Evolutionary conservation across 2,113 vertebrate genomes (phyloP).

Genomic region (Apaloderma vittatum): DNA sequence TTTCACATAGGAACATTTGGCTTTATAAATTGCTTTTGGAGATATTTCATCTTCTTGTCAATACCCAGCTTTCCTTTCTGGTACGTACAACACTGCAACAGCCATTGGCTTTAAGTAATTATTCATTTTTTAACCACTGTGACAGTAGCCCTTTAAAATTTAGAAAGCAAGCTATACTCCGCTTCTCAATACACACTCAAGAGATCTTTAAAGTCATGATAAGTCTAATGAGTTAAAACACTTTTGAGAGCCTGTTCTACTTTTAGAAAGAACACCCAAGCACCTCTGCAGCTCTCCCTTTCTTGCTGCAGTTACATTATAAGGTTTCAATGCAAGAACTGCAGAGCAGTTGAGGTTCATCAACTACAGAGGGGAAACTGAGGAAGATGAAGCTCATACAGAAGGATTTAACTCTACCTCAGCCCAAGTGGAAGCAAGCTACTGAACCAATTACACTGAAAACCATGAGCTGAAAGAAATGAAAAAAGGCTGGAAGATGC

Average conservation of each 20-base stretch:
- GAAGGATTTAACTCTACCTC: neutral
- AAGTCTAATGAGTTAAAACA: neutral
- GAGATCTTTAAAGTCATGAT: neutral
- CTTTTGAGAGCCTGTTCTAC: neutral
- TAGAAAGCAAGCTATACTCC: neutral
- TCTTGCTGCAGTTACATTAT: neutral
- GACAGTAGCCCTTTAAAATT: neutral
- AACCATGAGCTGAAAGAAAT: neutral
- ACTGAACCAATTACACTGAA: neutral
- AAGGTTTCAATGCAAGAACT: neutral
- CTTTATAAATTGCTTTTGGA: neutral
- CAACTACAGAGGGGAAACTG: neutral
- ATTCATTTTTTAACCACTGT: neutral
- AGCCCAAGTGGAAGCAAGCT: neutral
- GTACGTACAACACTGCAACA: neutral
- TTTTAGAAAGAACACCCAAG: neutral
- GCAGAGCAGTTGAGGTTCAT: neutral
- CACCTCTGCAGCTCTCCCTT: neutral
- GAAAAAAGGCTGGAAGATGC: neutral
- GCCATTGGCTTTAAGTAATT: neutral
- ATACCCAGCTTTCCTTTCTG: neutral
- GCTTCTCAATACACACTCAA: neutral
- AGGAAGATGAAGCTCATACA: neutral
- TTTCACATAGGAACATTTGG: conserved; percentile 21
- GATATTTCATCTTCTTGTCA: neutral